A percentile compares a stretch with the other conserved stretches of the same genome.
Conservation (phyloP, 1,140 invertebrate genomes). For the Drosophila repletoides region DNA sequence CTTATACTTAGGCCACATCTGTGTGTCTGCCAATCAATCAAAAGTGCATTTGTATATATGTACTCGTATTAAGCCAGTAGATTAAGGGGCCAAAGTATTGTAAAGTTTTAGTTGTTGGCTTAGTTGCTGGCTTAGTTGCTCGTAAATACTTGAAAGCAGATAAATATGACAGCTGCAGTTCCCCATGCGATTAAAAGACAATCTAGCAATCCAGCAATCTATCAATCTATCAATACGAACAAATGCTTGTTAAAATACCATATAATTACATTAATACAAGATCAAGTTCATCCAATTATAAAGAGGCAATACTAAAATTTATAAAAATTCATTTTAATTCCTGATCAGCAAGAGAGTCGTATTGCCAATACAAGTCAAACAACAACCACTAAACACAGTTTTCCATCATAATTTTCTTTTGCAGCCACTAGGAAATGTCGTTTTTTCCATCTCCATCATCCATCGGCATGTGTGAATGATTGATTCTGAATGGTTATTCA, state of each 20-base stretch:
- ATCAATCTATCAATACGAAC: slow-evolving; percentile 5
- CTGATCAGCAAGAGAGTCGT: too few relatives aligned
- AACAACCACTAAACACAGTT: too few relatives aligned
- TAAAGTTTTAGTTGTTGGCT: slow-evolving; percentile 23
- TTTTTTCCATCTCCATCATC: too few relatives aligned
- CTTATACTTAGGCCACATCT: background rate
- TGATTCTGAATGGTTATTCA: too few relatives aligned
- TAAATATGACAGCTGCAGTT: background rate
- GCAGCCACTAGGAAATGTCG: too few relatives aligned
- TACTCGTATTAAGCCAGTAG: slow-evolving; percentile 68
- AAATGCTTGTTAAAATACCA: slow-evolving; percentile 16
- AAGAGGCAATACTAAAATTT: background rate
- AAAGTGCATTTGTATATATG: slow-evolving; percentile 63
- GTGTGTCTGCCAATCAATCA: slow-evolving; percentile 54
- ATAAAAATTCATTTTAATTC: too few relatives aligned
- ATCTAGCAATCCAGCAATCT: slow-evolving; percentile 1
- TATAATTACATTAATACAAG: background rate
- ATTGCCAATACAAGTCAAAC: too few relatives aligned
- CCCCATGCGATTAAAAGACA: background rate
- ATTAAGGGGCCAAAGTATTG: slow-evolving; percentile 43
- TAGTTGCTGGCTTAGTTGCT: too few relatives aligned
- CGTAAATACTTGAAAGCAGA: background rate
- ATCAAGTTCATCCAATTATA: slow-evolving; percentile 14
- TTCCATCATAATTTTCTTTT: too few relatives aligned
- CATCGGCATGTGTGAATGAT: too few relatives aligned